These are phyloP conservation scores for Amphimallon solstitiale DNA, from an alignment of 2,888 invertebrate genomes.

Conservation along the genomic window DNA sequence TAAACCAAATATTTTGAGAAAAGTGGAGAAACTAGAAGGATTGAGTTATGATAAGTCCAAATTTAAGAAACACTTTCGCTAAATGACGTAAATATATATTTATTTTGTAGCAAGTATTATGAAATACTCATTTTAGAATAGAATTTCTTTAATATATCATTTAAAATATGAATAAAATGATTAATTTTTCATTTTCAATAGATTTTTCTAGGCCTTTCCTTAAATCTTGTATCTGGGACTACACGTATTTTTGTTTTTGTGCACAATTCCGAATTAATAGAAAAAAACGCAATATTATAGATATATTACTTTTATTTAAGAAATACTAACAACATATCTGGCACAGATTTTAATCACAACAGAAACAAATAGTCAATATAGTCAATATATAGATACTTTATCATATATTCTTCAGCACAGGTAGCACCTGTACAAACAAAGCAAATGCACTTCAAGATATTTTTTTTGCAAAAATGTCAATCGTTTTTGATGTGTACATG, in stretches of 20 bases:
- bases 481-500: not conserved
- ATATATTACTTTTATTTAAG: slow-evolving; percentile 5
- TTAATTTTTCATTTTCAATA: no score
- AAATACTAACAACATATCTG: slow-evolving; percentile 16
- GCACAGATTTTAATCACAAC: slow-evolving; percentile 23
- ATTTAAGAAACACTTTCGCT: slow-evolving; percentile 35
- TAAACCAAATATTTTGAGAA: slow-evolving; percentile 70
- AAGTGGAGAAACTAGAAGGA: slow-evolving; percentile 68
- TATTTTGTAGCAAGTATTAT: no score
- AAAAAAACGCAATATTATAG: no score
- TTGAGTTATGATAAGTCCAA: slow-evolving; percentile 41
- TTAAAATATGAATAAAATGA: no score
- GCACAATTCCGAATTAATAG: no score
- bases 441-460: not conserved
- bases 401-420: not conserved
- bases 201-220: no score
- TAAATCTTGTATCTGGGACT: no score
- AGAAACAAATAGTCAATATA: not conserved
- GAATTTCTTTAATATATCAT: no score
- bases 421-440: not conserved
- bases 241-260: no score
- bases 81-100: no score
- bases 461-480: not conserved
- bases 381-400: not conserved
- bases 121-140: no score